Conservation (phyloP, 1,140 invertebrate species). For the Eupristina koningsbergeri region DNA sequence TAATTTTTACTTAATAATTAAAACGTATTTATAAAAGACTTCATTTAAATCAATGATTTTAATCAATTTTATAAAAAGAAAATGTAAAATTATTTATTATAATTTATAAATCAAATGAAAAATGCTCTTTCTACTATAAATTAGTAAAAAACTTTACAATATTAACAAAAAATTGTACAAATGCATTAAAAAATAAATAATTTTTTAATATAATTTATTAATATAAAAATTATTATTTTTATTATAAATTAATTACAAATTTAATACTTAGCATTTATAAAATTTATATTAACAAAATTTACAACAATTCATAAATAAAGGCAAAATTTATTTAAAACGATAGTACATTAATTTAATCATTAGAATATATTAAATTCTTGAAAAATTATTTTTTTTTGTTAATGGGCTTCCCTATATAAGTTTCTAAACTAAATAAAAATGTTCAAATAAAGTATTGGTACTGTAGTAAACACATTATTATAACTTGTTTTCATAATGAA, state of each 20-base stretch:
- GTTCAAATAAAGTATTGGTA: not conserved
- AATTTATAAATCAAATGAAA: slow-evolving; percentile 34
- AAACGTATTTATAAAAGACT: slow-evolving; percentile 15
- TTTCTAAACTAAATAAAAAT: slow-evolving; percentile 12
- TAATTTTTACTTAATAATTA: slow-evolving; percentile 33
- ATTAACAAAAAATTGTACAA: not conserved
- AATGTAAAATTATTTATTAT: slow-evolving; percentile 20
- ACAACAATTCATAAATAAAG: not conserved
- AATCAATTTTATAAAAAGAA: not conserved
- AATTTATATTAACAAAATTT: not conserved
- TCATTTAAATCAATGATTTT: slow-evolving; percentile 19
- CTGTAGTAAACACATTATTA: slow-evolving; percentile 37
- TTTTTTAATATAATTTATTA: not conserved
- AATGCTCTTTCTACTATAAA: slow-evolving; percentile 5
- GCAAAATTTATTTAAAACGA: not conserved
- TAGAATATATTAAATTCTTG: not conserved
- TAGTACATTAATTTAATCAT: not conserved
- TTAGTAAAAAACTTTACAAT: not conserved
- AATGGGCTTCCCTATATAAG: slow-evolving; percentile 33
- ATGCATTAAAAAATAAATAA: not conserved
- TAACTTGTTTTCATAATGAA: slow-evolving; percentile 14
- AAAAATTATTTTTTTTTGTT: not conserved
- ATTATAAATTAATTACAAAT: slow-evolving; percentile 3
- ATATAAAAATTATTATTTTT: not conserved
- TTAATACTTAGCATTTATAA: too few species aligned